A percentile compares a stretch with the other conserved stretches of the same genome.
Conservation (phyloP, 2,113 vertebrate species). For the Apteryx mantelli region DNA sequence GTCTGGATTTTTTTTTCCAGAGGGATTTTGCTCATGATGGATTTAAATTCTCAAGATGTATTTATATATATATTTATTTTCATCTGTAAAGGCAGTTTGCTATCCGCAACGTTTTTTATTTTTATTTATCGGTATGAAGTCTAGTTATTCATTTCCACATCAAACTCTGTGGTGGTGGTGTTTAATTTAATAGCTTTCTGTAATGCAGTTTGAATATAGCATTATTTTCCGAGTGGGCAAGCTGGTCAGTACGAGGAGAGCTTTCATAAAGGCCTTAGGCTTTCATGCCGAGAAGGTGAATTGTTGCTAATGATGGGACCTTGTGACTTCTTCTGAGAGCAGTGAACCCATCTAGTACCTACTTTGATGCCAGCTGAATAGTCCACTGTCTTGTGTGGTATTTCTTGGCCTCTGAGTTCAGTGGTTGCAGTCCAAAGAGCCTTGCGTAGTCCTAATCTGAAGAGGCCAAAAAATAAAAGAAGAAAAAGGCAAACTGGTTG, state of each 20-base stretch:
- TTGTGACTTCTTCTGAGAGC: neutral
- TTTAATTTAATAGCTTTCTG: neutral
- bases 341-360: neutral
- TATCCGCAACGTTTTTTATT: neutral
- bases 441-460: neutral
- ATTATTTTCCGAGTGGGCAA: neutral
- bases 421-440: neutral
- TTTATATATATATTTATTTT: neutral
- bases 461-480: neutral
- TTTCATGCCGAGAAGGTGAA: neutral
- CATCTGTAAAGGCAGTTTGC: constrained; percentile 29
- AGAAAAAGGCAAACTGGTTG: neutral
- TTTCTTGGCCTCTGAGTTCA: neutral
- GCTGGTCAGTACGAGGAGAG: neutral
- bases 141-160: neutral
- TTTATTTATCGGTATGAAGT: constrained; percentile 31
- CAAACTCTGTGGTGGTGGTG: neutral
- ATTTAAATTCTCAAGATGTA: constrained; percentile 58
- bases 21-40: neutral
- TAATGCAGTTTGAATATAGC: neutral
- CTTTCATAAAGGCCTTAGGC: neutral
- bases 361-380: neutral
- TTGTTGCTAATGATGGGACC: neutral
- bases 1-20: neutral
- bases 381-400: neutral